These are phyloP conservation scores for Nothobranchius furzeri DNA, from an alignment of 2,113 vertebrate species.

Conservation along the genomic window DNA sequence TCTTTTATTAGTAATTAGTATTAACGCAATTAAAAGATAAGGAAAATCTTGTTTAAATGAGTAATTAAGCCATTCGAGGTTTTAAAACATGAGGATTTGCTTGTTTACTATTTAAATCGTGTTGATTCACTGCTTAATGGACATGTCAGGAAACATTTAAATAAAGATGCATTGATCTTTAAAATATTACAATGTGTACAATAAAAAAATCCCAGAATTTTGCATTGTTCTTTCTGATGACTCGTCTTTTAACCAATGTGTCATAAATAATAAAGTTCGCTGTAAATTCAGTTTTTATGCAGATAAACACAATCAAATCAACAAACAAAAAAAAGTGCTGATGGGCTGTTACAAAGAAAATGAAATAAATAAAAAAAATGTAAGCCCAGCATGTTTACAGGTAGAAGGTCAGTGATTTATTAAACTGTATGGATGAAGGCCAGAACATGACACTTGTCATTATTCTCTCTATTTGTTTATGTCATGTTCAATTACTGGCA, in stretches of 20 bases:
- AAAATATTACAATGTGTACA: too few species aligned
- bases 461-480: slow-evolving; percentile 39
- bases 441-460: slow-evolving; percentile 47
- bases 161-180: not conserved
- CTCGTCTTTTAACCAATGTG: too few species aligned
- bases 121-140: not conserved
- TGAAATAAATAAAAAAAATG: slow-evolving; percentile 21
- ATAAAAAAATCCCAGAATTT: too few species aligned
- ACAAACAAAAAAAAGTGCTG: slow-evolving; percentile 48
- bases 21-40: not conserved
- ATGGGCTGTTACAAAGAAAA: slow-evolving; percentile 67
- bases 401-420: slow-evolving; percentile 62
- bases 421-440: slow-evolving; percentile 58
- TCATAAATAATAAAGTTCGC: slow-evolving; percentile 1
- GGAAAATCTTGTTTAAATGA: not conserved
- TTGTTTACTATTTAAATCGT: not conserved
- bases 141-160: not conserved
- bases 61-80: not conserved
- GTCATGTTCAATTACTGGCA: slow-evolving; percentile 34
- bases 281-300: slow-evolving; percentile 66
- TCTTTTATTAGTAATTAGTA: not conserved
- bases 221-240: too few species aligned
- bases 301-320: slow-evolving; percentile 62
- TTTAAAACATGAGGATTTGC: not conserved
- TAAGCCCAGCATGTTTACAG: slow-evolving; percentile 57